A percentile compares a stretch with the other conserved stretches of the same genome.
phyloP scores from a whole-genome alignment of 2,888 invertebrate species.

The Argynnis bischoffii region DNA sequence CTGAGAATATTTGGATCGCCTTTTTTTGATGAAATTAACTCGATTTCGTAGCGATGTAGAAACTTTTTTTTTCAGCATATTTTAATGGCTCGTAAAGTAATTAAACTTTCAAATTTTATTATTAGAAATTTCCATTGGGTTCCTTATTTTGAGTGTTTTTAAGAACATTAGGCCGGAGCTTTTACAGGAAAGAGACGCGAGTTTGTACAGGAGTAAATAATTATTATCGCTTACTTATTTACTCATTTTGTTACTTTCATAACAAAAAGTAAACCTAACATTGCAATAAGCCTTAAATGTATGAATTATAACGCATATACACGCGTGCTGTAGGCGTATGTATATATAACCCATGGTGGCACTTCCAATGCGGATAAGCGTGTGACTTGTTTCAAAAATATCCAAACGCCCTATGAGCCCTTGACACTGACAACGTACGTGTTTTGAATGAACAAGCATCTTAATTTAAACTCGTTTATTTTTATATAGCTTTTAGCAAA shows the following conservation, averaged over 20 bases:
- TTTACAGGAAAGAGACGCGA: too few species aligned
- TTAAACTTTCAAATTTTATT: too few species aligned
- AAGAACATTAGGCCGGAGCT: too few species aligned
- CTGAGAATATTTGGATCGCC: slow-evolving; percentile 30
- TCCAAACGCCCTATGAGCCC: not conserved
- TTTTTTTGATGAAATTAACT: slow-evolving; percentile 30
- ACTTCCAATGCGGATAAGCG: slow-evolving; percentile 9
- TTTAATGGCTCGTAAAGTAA: slow-evolving; percentile 4
- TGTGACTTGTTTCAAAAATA: slow-evolving; percentile 8
- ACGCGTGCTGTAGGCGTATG: too few species aligned
- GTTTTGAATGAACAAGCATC: slow-evolving; percentile 1
- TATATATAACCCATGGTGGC: not conserved
- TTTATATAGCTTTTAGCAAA: not conserved
- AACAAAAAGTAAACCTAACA: too few species aligned
- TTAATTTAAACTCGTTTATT: not conserved
- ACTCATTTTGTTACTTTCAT: too few species aligned
- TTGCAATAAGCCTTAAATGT: too few species aligned
- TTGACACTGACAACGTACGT: not conserved
- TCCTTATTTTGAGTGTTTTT: too few species aligned
- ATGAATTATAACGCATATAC: too few species aligned
- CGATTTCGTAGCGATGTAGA: slow-evolving; percentile 5
- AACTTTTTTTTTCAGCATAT: slow-evolving; percentile 7
- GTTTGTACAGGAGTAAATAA: too few species aligned
- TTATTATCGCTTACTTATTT: too few species aligned
- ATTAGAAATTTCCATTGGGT: too few species aligned